Base-by-base conservation (phyloP, 2,888 invertebrate genomes). In the Heteropelma amictum region DNA sequence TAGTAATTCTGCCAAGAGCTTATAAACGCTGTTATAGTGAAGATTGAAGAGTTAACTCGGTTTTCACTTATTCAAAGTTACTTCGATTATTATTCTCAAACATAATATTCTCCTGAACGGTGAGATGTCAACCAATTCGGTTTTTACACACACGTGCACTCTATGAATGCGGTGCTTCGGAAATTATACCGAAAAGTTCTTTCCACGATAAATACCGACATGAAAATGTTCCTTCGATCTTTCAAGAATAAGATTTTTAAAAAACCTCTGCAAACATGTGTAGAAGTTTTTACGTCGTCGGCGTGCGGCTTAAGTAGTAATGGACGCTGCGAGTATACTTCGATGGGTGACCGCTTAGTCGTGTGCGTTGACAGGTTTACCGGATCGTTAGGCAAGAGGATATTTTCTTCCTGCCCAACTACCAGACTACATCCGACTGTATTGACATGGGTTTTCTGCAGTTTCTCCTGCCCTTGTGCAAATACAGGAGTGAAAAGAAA, bases 111-210 rank as follows among this genome's bases (percentile, higher is more conserved):
- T 53, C 54, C 45, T 67, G 19, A 49, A 56, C 42, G 35, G 53
- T 64, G 19, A 63, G 56, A 49, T 33, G 58, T 51, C 45, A 64
- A 45, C 56, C 64, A 51, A 54, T 64, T 49, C 63, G 63, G 58
- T 63, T 45, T 19, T 65, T 51, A 51, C 14, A 38, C 65, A 51
- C 69, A 63, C 69, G 58, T 73, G 63, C 73, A 53, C 60, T 60
- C 45, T 38, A 61, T 67, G 42, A 65, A 35, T 12, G 40, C 47
- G 38, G 6, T 51, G 51, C 51, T 38, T 45, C 45, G 68, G 49
- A 73, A 68, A 73, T 63, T 63, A 30, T 26, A 53, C 42, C 60
- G 53, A 74, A 69, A 74, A 69, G 60, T 69, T 69, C 64, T 38
- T 49, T 2, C 10, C 30, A 58, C 40, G 6, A 26, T 17, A 42